Evolutionary conservation across 1,140 invertebrate species (phyloP).

Genomic region (Saxidomus purpurata): DNA sequence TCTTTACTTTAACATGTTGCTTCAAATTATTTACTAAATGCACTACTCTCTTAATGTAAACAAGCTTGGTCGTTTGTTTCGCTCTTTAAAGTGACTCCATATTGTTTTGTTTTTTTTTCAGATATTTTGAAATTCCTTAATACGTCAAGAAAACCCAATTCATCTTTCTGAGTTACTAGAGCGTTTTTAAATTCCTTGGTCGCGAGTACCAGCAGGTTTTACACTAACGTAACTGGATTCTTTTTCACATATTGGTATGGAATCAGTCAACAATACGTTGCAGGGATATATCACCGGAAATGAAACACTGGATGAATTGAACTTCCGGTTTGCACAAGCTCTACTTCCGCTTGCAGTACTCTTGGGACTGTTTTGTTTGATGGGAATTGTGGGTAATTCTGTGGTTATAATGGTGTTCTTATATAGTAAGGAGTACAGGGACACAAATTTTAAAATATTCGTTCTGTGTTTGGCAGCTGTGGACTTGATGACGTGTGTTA

Average conservation of each 20-base stretch:
- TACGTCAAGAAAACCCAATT: neutral
- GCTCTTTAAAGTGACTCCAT: too few relatives aligned
- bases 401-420: conserved; percentile 49
- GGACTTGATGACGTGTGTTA: conserved; percentile 50
- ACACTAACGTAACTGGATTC: neutral
- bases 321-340: conserved; percentile 32
- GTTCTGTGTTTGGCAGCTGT: conserved; percentile 40
- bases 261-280: neutral
- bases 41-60: too few relatives aligned
- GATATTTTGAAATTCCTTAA: neutral
- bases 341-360: conserved; percentile 49
- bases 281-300: neutral
- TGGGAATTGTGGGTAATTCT: conserved; percentile 58
- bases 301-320: conserved; percentile 40
- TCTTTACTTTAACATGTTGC: too few relatives aligned
- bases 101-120: neutral
- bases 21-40: too few relatives aligned
- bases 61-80: too few relatives aligned
- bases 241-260: too few relatives aligned
- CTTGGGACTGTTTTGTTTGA: conserved; percentile 39
- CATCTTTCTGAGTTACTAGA: neutral
- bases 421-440: conserved; percentile 23
- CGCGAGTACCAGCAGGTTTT: neutral
- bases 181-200: neutral
- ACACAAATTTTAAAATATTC: conserved; percentile 56